Evolutionary conservation across 1,140 invertebrate species (phyloP).

Genomic region (Leptestheria dahalacensis): DNA sequence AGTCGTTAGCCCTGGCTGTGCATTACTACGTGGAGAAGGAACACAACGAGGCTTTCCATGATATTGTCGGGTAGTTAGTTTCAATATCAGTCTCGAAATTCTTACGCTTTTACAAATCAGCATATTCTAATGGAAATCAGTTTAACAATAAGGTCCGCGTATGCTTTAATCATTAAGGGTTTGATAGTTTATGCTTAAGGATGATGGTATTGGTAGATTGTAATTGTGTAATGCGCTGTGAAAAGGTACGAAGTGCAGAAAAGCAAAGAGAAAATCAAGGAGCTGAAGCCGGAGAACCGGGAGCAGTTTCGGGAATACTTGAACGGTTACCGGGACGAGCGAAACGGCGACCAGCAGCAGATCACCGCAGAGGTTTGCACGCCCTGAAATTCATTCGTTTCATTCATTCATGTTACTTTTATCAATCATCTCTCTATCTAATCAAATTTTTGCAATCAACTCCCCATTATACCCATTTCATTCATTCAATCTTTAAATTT

Average conservation of each 20-base stretch:
- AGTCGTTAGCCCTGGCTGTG: conserved; percentile 42
- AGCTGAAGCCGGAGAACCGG: neutral
- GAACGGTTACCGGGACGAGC: neutral
- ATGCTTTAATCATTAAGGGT: too few species aligned
- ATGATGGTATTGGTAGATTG: too few species aligned
- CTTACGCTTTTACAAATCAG: neutral
- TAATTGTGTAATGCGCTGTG: too few species aligned
- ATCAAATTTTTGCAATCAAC: too few species aligned
- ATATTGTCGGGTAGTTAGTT: neutral
- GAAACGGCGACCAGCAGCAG: neutral
- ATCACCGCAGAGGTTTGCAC: neutral
- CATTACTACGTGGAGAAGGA: conserved; percentile 40
- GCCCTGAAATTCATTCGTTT: neutral
- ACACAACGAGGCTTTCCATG: conserved; percentile 26
- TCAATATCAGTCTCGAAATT: neutral
- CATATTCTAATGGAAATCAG: neutral
- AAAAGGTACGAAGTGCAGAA: neutral
- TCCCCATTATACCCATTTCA: too few species aligned
- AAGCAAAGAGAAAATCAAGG: neutral
- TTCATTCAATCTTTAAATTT: too few species aligned
- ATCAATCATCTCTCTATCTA: neutral
- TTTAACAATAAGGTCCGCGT: too few species aligned
- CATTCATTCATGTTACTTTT: neutral
- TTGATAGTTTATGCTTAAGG: too few species aligned
- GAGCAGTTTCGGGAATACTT: neutral